Conservation (phyloP, 2,797 vertebrate genomes). For the Sebastes miniatus region DNA sequence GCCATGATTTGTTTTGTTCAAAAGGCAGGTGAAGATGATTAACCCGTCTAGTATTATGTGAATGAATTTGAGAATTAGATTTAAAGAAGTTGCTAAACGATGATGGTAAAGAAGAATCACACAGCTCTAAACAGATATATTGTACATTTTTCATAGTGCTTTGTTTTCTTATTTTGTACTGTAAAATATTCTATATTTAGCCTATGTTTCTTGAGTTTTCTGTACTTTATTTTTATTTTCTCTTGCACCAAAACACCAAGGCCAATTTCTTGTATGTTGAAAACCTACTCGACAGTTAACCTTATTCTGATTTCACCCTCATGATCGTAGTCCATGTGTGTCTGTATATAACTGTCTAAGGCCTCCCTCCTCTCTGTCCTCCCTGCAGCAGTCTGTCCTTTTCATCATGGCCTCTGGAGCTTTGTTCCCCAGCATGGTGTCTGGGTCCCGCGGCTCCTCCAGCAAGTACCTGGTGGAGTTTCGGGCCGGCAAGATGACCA, state of each 20-base stretch:
- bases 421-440: conserved; percentile 94
- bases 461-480: conserved; percentile 98
- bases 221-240: neutral
- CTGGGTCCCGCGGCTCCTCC: conserved; percentile 93
- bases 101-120: neutral
- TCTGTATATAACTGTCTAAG: neutral
- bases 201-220: neutral
- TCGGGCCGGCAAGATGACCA: conserved; percentile 94
- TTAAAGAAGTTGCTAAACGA: no score
- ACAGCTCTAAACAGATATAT: neutral
- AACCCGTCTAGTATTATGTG: no score
- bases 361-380: neutral
- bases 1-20: accelerated
- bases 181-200: neutral
- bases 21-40: no score
- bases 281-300: neutral
- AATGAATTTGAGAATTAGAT: no score
- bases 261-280: neutral
- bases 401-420: conserved; percentile 93
- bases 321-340: neutral
- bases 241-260: neutral
- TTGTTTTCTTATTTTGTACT: neutral
- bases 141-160: neutral
- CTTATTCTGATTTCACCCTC: neutral
- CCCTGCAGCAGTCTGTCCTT: neutral